A percentile compares a stretch with the other conserved stretches of the same genome.
Conservation (phyloP, 2,113 vertebrate species). For the Monarcha castaneiventris region DNA sequence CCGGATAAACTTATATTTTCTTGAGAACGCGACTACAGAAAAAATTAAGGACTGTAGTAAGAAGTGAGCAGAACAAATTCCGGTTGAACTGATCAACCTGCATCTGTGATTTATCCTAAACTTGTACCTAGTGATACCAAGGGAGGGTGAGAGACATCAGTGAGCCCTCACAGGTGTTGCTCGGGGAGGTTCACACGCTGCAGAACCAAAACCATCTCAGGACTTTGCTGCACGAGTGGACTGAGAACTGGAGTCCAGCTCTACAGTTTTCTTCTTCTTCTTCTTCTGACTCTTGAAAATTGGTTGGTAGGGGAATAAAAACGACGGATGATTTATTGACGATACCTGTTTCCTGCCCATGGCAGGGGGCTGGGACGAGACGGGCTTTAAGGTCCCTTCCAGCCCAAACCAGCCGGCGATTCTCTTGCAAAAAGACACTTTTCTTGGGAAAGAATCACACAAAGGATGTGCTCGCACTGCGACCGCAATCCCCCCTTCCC, state of each 20-base stretch:
- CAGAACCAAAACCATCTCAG: background rate
- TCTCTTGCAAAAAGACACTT: background rate
- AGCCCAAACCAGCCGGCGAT: background rate
- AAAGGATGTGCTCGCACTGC: conserved; percentile 32
- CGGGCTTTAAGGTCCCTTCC: background rate
- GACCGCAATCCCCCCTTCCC: background rate
- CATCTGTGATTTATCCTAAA: background rate
- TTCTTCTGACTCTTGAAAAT: background rate
- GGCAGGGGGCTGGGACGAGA: background rate
- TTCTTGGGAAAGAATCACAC: background rate
- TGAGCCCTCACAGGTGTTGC: background rate
- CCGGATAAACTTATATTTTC: background rate
- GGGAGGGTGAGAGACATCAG: background rate
- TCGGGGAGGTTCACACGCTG: background rate
- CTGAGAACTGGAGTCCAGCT: background rate
- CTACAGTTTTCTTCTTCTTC: background rate
- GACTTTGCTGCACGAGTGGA: background rate
- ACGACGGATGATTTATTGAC: background rate
- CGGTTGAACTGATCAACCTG: background rate
- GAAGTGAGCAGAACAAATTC: background rate
- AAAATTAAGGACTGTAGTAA: background rate
- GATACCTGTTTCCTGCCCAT: background rate
- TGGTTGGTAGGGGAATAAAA: background rate
- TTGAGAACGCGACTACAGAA: accelerated
- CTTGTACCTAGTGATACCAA: background rate